Percentiles rank a stretch among this genome's conserved stretches.
Conservation (phyloP, 2,113 vertebrate genomes). For the Sinocyclocheilus anophthalmus region DNA sequence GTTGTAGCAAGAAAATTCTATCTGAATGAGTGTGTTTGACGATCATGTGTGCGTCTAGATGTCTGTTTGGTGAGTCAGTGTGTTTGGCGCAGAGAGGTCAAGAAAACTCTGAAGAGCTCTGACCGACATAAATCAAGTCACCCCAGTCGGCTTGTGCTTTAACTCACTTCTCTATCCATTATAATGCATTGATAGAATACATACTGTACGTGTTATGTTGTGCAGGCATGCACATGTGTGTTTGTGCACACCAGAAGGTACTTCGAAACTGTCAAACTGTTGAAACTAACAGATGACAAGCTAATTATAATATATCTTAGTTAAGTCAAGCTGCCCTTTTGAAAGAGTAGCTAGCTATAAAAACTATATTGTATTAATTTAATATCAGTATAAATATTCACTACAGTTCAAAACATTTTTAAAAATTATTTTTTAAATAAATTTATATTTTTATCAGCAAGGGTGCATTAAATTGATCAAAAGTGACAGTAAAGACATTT, state of each 20-base stretch:
- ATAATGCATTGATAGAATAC: background rate
- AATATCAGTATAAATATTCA: background rate
- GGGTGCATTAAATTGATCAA: background rate
- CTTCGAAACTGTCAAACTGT: background rate
- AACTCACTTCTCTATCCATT: background rate
- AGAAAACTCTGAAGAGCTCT: slow-evolving; percentile 16
- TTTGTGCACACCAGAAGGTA: background rate
- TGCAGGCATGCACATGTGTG: background rate
- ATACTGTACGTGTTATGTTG: background rate
- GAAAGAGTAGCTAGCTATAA: background rate
- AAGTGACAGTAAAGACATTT: background rate
- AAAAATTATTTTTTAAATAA: background rate
- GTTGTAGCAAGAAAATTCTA: background rate
- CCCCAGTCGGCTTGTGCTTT: background rate
- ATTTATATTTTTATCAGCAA: background rate
- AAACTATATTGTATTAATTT: background rate
- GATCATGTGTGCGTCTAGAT: slow-evolving; percentile 3
- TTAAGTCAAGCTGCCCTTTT: background rate
- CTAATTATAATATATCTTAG: background rate
- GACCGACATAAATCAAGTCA: slow-evolving; percentile 8
- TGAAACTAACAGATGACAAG: background rate
- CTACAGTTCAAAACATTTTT: background rate
- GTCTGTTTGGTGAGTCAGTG: slow-evolving; percentile 28
- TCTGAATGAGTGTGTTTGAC: slow-evolving; percentile 28
- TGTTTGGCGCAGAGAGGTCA: slow-evolving; percentile 13